Base-by-base conservation (phyloP, 2,888 invertebrate species). In the Synergus itoensis region DNA sequence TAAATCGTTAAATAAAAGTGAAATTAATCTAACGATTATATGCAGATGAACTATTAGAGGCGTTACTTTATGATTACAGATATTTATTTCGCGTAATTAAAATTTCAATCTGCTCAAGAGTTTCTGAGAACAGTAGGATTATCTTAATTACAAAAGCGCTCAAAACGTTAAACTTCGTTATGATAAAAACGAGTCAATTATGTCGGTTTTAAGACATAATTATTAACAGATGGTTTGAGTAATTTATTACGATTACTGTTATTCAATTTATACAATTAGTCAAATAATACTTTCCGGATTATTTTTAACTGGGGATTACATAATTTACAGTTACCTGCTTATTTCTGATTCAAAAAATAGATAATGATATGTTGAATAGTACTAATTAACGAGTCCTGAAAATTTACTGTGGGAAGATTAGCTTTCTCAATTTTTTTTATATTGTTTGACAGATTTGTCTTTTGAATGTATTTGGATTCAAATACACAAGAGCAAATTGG, bases 41-140 rank as follows among this genome's bases (percentile, higher is more conserved):
- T 60, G 21, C 60, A 60, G 21, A 60, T 65, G n/a, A 40, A 65
- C 41, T 11, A 65, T 65, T 40, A 40, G 11, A 65, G 18, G 40
- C 64, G 18, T 41, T n/a, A 65, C 0, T 65, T 65, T 65, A 65
- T 65, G 64, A 11, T 40, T 65, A 8, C 4, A 65, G 18, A 41
- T 40, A n/a, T 11, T 65, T 40, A 65, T 40, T 41, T 40, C 41
- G 18, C 36, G 14, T 65, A 41, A 65, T 65, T 65, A 65, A n/a
- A 65, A n/a, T 41, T 41, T 40, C 11, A 16, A n/a, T 65, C 41
- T 40, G 28, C 28, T 3, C 40, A 65, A 14, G 40, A 40, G 21
- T 28, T 36, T 21, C 60, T 11, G 21, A 21, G 18, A 60, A 21
- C 21, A 21, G 8, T 12, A 57, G 57, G n/a, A 11, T 60, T 60